Percentiles rank a stretch among this genome's conserved stretches.
phyloP scores from a whole-genome alignment of 1,140 invertebrate genomes.

The Drosophila trapezifrons region DNA sequence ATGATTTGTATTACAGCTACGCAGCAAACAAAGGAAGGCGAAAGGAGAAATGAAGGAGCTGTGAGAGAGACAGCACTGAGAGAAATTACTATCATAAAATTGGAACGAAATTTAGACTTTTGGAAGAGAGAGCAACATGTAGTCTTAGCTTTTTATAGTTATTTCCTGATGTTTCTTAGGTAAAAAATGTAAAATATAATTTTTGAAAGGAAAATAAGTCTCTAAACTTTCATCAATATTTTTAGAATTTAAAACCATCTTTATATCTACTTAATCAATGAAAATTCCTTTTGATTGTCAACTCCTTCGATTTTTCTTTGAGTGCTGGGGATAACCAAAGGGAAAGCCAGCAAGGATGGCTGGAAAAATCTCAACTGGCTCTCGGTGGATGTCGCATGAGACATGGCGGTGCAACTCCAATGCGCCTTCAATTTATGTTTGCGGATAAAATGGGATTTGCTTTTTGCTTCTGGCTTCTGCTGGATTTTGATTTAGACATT shows the following conservation, averaged over 20 bases:
- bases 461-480: conserved; percentile 62
- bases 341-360: conserved; percentile 26
- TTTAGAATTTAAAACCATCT: too few relatives aligned
- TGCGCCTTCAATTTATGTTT: conserved; percentile 81
- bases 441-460: conserved; percentile 82
- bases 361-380: conserved; percentile 35
- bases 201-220: neutral
- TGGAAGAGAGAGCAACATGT: rapidly evolving
- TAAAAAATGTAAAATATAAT: neutral
- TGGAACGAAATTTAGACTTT: too few relatives aligned
- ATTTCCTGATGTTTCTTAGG: too few relatives aligned
- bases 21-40: conserved; percentile 54
- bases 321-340: conserved; percentile 7
- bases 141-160: too few relatives aligned
- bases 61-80: neutral
- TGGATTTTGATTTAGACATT: conserved; percentile 72
- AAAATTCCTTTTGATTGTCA: too few relatives aligned
- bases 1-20: conserved; percentile 77
- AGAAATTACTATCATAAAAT: too few relatives aligned
- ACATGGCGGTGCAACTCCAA: conserved; percentile 72
- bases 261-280: too few relatives aligned
- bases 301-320: too few relatives aligned
- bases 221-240: neutral
- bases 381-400: conserved; percentile 55
- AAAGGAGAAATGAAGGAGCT: conserved; percentile 30